Base-by-base conservation (phyloP, 2,888 invertebrate genomes). In the Torymus auratus region DNA sequence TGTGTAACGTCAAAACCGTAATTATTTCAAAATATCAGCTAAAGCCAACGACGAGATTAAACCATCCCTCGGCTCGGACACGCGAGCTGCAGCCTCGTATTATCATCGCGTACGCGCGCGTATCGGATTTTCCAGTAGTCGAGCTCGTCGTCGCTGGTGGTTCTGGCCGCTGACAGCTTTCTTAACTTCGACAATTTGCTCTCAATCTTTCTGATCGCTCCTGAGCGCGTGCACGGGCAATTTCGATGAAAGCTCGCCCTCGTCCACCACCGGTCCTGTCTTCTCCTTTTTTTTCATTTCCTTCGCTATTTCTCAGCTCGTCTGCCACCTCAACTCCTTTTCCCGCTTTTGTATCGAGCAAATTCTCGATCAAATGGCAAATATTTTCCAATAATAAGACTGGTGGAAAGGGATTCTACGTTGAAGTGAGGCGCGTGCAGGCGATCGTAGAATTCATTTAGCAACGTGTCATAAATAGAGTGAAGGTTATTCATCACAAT, bases 141-240 rank as follows among this genome's bases (percentile, higher is more conserved):
- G 23, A 5, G 28, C 28, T 28, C 28, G 28, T 28, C 28, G 28
- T 28, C 50, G 72, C 56, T 65, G 70, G 20, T 41, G 53, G 77
- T 77, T 64, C 80, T 80, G 76, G 83, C 73, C 64, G 70, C 71
- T 83, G 84, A 84, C 84, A 82, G 82, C 82, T 84, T 84, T 83
- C 84, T 84, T 84, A 84, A 84, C 84, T 84, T 83, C 81, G 81
- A 70, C 80, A 75, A 82, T 81, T 81, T 81, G 70, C 68, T 76
- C 75, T 77, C 79, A 69, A 81, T 74, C 5, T 28, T 28, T 28
- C 28, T 74, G 78, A 82, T 78, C 75, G 71, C 15, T 67, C 55
- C 28, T 4, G 28, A 28, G 28, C 28, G 28, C 28, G 50, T 56
- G n/a, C 41, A 53, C 41, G 64, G 50, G 75, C 76, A 80, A 80